Percentiles rank a stretch among this genome's conserved stretches.
Conservation (phyloP, 2,113 vertebrate species). For the Camelus bactrianus region DNA sequence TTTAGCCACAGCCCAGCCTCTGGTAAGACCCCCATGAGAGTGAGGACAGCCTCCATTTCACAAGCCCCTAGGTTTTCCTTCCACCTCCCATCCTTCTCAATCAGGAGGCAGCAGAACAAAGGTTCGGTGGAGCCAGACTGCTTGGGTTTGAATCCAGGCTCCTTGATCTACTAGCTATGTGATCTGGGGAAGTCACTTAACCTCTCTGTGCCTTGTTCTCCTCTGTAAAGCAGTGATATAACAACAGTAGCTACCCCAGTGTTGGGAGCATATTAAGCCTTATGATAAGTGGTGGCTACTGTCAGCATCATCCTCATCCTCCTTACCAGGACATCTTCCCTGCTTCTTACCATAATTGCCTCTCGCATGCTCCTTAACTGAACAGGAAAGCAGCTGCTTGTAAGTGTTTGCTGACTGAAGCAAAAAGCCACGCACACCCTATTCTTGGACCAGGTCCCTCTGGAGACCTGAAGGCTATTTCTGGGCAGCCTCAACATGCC, state of each 20-base stretch:
- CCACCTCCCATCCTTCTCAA: not conserved
- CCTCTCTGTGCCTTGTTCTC: not conserved
- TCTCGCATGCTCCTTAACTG: not conserved
- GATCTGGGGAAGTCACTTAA: not conserved
- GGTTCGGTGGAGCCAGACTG: not conserved
- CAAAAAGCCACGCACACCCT: not conserved
- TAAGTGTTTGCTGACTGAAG: not conserved
- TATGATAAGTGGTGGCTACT: accelerated
- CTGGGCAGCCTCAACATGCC: not conserved
- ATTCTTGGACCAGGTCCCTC: not conserved
- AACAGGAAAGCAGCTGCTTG: not conserved
- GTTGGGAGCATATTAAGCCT: not conserved
- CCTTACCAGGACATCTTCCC: accelerated
- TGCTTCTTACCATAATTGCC: too few relatives aligned
- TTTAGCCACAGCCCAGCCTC: not conserved
- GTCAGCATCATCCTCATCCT: accelerated
- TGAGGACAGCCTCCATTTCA: not conserved
- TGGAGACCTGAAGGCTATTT: not conserved
- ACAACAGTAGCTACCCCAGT: accelerated
- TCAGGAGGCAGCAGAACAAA: not conserved
- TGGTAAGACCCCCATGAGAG: accelerated
- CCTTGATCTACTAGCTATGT: not conserved
- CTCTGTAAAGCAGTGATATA: not conserved
- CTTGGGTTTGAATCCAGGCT: not conserved
- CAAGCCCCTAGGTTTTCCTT: not conserved